phyloP scores from a whole-genome alignment of 2,113 vertebrate genomes.

The Meleagris gallopavo region DNA sequence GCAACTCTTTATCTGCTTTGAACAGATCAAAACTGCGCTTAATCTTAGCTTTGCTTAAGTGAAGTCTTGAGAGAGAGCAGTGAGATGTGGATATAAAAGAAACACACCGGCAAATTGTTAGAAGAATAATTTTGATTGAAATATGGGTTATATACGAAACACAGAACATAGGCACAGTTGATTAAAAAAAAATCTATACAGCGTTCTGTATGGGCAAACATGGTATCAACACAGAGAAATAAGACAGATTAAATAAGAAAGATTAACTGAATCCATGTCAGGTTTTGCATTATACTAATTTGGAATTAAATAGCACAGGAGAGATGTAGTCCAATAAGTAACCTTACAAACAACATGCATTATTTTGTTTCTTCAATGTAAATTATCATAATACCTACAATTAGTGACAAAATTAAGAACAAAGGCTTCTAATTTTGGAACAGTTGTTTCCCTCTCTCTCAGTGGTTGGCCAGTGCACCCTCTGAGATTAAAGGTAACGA shows the following conservation, averaged over 20 bases:
- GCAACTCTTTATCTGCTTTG: background rate
- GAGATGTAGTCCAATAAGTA: background rate
- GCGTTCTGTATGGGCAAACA: background rate
- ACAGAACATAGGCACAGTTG: background rate
- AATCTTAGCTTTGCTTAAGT: background rate
- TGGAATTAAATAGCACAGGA: background rate
- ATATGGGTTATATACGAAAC: background rate
- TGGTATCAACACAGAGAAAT: background rate
- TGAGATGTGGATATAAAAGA: background rate
- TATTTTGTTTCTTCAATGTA: background rate
- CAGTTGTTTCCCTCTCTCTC: background rate
- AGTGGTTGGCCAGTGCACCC: background rate
- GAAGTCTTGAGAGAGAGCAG: background rate
- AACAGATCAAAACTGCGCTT: background rate
- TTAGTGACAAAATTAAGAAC: background rate
- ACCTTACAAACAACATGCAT: fast-evolving
- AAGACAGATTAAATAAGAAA: background rate
- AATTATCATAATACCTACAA: background rate
- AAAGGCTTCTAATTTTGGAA: background rate
- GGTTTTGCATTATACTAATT: background rate
- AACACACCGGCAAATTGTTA: background rate
- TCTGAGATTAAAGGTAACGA: background rate
- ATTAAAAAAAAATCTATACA: background rate
- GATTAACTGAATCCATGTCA: background rate
- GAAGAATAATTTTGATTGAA: fast-evolving